phyloP scores from a whole-genome alignment of 2,797 vertebrate species.

The Spheniscus humboldti region DNA sequence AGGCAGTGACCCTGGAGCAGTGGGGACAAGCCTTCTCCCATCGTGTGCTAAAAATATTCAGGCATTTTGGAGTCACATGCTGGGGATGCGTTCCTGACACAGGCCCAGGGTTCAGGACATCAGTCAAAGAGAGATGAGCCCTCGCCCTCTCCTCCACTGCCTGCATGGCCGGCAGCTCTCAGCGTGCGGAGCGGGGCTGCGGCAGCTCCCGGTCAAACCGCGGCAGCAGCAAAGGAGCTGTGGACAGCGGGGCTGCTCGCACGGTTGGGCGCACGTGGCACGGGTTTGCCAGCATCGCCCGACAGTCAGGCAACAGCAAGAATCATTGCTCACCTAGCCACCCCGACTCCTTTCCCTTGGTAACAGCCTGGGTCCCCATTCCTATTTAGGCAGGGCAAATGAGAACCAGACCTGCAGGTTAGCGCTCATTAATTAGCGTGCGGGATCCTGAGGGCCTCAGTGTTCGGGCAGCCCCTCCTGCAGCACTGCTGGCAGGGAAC shows the following conservation, averaged over 20 bases:
- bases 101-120: rapidly evolving
- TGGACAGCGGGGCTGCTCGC: neutral
- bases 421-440: neutral
- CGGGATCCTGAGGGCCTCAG: neutral
- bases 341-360: too few relatives aligned
- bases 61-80: neutral
- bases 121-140: neutral
- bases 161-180: neutral
- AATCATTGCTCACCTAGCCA: neutral
- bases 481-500: neutral
- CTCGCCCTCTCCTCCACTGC: neutral
- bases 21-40: neutral
- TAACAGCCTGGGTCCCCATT: neutral
- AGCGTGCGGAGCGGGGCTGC: neutral
- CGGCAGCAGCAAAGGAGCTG: neutral
- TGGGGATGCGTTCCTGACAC: neutral
- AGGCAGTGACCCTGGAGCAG: neutral
- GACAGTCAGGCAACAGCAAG: neutral
- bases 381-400: too few relatives aligned
- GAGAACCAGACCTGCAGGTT: neutral
- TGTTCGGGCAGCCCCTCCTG: neutral
- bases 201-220: neutral
- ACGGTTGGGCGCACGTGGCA: rapidly evolving
- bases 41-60: neutral
- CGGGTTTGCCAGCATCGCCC: neutral